Evolutionary conservation across 2,797 vertebrate species (phyloP).

Genomic region (Myotis planiceps): DNA sequence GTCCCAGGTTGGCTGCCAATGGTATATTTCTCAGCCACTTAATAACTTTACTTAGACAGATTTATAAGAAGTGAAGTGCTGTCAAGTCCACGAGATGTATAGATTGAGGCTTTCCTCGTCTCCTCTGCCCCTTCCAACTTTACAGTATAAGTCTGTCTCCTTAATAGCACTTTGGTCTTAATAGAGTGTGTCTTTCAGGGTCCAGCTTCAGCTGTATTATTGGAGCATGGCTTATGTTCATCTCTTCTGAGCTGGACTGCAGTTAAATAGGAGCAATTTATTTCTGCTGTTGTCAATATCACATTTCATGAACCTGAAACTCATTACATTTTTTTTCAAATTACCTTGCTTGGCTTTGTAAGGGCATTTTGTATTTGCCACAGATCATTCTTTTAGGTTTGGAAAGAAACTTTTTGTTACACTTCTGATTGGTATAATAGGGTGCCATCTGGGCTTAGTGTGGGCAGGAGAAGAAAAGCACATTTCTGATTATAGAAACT

Average conservation of each 20-base stretch:
- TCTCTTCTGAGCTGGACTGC: constrained; percentile 56
- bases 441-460: background rate
- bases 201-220: constrained; percentile 52
- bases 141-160: constrained; percentile 66
- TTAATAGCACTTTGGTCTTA: constrained; percentile 78
- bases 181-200: constrained; percentile 73
- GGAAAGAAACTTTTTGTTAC: constrained; percentile 58
- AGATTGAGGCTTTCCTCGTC: constrained; percentile 68
- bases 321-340: constrained; percentile 67
- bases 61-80: constrained; percentile 73
- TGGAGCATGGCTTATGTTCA: constrained; percentile 59
- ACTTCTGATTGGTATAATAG: constrained; percentile 48
- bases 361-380: constrained; percentile 67
- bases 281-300: constrained; percentile 73
- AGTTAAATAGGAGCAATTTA: constrained; percentile 71
- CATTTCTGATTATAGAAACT: background rate
- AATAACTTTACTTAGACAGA: constrained; percentile 79
- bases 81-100: constrained; percentile 75
- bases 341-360: constrained; percentile 70
- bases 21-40: constrained; percentile 75
- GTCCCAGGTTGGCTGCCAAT: constrained; percentile 73
- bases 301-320: constrained; percentile 62
- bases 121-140: constrained; percentile 59
- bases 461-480: background rate
- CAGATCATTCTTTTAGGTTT: constrained; percentile 69